Evolutionary conservation across 2,113 vertebrate species (phyloP).

Genomic region (Corythaixoides concolor): DNA sequence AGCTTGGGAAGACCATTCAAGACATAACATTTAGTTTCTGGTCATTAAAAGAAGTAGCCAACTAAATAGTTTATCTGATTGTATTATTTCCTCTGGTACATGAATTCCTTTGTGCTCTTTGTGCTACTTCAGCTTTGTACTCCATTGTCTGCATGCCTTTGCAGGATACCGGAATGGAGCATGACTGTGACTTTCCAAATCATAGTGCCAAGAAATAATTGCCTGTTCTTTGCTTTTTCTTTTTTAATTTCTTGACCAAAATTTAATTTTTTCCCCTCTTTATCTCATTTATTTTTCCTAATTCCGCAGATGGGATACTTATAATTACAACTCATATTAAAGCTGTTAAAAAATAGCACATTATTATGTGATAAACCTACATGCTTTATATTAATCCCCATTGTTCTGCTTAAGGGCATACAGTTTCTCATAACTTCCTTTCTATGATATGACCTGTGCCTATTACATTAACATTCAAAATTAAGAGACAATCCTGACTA

Average conservation of each 20-base stretch:
- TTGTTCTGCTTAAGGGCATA: constrained; percentile 39
- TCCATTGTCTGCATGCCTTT: not conserved
- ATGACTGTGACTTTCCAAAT: constrained; percentile 10
- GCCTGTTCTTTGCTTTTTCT: not conserved
- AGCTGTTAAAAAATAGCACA: not conserved
- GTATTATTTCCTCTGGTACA: not conserved
- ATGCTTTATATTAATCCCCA: constrained; percentile 24
- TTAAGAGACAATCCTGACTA: not conserved
- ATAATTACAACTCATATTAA: constrained; percentile 49
- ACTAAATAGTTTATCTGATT: not conserved
- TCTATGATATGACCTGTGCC: not conserved
- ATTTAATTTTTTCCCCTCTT: constrained; percentile 11
- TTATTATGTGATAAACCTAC: constrained; percentile 25
- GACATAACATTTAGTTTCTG: not conserved
- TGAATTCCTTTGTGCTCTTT: not conserved
- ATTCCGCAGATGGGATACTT: constrained; percentile 34
- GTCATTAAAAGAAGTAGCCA: not conserved
- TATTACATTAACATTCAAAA: not conserved
- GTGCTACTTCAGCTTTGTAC: not conserved
- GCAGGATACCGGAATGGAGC: not conserved
- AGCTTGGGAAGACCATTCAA: not conserved
- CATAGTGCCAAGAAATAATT: constrained; percentile 7
- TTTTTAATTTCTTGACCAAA: constrained; percentile 48
- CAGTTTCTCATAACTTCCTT: constrained; percentile 18
- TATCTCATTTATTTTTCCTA: constrained; percentile 24